phyloP scores from a whole-genome alignment of 2,888 invertebrate species.

The Caenorhabditis sinica region DNA sequence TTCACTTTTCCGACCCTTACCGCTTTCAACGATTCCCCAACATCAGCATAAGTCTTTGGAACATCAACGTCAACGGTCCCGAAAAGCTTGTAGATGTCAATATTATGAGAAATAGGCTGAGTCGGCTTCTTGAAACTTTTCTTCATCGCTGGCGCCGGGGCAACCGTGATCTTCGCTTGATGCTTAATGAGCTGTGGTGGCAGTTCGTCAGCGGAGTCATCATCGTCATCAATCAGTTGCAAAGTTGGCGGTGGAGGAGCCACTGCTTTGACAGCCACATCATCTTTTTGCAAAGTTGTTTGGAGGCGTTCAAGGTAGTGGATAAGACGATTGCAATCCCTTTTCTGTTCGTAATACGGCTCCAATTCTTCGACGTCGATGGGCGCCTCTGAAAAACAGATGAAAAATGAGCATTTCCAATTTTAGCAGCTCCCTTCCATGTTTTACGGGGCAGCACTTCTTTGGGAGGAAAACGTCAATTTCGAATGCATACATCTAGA shows the following conservation, averaged over 20 bases:
- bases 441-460: not conserved
- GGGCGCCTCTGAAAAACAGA: conserved; percentile 44
- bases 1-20: conserved; percentile 38
- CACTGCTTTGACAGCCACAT: not conserved
- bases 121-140: conserved; percentile 52
- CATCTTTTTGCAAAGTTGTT: conserved; percentile 35
- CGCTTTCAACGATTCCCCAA: conserved; percentile 67
- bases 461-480: not conserved
- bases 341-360: conserved; percentile 79
- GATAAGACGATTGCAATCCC: conserved; percentile 75
- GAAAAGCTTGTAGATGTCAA: conserved; percentile 76
- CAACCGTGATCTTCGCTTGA: conserved; percentile 14
- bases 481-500: conserved; percentile 16
- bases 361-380: conserved; percentile 76
- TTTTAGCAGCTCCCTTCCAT: no score
- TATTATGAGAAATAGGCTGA: conserved; percentile 77
- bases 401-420: not conserved
- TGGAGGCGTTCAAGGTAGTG: conserved; percentile 72
- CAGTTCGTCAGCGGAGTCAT: conserved; percentile 68
- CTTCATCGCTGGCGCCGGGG: conserved; percentile 26
- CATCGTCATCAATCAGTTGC: conserved; percentile 43
- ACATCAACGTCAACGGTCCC: conserved; percentile 73
- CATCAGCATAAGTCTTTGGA: conserved; percentile 69
- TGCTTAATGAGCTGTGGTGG: conserved; percentile 56
- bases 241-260: not conserved